Conservation (phyloP, 2,888 invertebrate species). For the Lycophotia porphyrea region DNA sequence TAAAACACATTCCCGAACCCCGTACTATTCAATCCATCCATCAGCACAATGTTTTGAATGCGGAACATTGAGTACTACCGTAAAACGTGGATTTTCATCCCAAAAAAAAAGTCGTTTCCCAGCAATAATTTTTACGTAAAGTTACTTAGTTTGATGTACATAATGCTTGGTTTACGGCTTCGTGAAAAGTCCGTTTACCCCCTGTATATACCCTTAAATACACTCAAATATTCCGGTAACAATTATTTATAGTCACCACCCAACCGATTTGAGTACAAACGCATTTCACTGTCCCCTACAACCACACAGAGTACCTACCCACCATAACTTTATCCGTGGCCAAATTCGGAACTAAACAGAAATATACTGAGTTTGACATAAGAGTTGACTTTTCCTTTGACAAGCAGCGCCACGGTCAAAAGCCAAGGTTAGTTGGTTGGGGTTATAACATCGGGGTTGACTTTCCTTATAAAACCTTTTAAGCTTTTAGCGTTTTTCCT, state of each 20-base stretch:
- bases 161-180: too few relatives aligned
- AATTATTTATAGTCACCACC: slow-evolving; percentile 55
- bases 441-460: slow-evolving; percentile 41
- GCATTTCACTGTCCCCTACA: slow-evolving; percentile 56
- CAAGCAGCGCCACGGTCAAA: slow-evolving; percentile 25
- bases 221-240: slow-evolving; percentile 20
- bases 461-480: slow-evolving; percentile 63
- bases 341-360: slow-evolving; percentile 1
- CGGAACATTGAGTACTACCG: too few relatives aligned
- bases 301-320: slow-evolving; percentile 30
- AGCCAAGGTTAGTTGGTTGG: slow-evolving; percentile 14
- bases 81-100: too few relatives aligned
- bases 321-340: slow-evolving; percentile 13
- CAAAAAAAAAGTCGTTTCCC: too few relatives aligned
- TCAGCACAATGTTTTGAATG: too few relatives aligned
- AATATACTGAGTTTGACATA: slow-evolving; percentile 22
- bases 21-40: too few relatives aligned
- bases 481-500: slow-evolving; percentile 65
- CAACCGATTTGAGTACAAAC: slow-evolving; percentile 55
- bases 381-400: not conserved
- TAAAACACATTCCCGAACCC: too few relatives aligned
- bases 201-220: slow-evolving; percentile 3
- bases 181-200: too few relatives aligned
- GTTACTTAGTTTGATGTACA: too few relatives aligned
- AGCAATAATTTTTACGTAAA: too few relatives aligned